Base-by-base conservation (phyloP, 2,888 invertebrate genomes). In the Tetropium fuscum region DNA sequence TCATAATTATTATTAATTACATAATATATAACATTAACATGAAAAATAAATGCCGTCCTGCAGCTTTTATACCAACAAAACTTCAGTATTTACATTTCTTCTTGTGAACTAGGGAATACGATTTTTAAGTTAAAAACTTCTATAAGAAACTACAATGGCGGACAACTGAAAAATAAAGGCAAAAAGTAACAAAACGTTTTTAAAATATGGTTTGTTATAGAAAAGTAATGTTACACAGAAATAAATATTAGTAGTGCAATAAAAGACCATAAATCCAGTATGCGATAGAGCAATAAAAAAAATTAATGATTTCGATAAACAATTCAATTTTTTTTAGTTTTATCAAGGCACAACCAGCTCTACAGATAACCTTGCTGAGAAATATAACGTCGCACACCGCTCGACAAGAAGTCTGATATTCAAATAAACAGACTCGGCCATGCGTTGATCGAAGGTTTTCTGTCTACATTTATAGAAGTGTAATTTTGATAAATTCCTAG, bases 1-100 rank as follows among this genome's bases (percentile, higher is more conserved):
- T 55, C n/a, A n/a, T 36, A 43, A 41, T 54, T 22, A 34, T 11
- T 16, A 53, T 57, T 49, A 53, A 47, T 53, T 53, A 36, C 34
- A 43, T 47, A n/a, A n/a, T n/a, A n/a, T n/a, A n/a, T n/a, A n/a
- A n/a, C n/a, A 20, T 20, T 25, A 27, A 56, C 44, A 55, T 58
- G 47, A 41, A 58, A n/a, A 34, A 68, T 69, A 68, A 68, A 63
- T 64, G 71, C 73, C 66, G 69, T 66, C 70, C 67, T 58, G 68
- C 68, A 70, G 65, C 68, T 38, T 48, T 66, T 61, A 57, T 63
- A 66, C 63, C 59, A 55, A 48, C 8, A 60, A 49, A n/a, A n/a
- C n/a, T n/a, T n/a, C n/a, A n/a, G 43, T 55, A 60, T 60, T 51
- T 60, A 55, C 49, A 59, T 11, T 47, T 44, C 40, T 27, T 34